Evolutionary conservation across 2,888 invertebrate species (phyloP).

Genomic region (Meteorus colon): DNA sequence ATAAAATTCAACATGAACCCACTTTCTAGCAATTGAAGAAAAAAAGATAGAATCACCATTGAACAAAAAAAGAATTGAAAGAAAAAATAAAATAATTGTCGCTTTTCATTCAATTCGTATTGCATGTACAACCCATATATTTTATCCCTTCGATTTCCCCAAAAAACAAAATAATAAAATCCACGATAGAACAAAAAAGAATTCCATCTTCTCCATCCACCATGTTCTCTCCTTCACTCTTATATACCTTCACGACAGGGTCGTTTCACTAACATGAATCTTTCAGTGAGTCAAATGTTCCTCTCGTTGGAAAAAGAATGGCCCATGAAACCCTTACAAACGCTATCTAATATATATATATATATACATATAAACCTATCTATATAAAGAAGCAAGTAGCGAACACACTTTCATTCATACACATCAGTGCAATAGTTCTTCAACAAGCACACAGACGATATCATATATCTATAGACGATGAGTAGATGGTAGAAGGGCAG

Average conservation of each 20-base stretch:
- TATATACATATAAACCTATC: neutral
- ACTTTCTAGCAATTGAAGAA: neutral
- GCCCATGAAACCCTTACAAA: constrained; percentile 8
- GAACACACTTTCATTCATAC: neutral
- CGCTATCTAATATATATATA: constrained; percentile 1
- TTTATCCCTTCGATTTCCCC: neutral
- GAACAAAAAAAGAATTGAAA: neutral
- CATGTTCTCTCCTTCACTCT: neutral
- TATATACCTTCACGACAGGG: constrained; percentile 14
- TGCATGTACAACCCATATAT: constrained; percentile 8
- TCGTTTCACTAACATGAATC: constrained; percentile 27
- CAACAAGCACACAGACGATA: constrained; percentile 23
- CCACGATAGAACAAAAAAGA: neutral
- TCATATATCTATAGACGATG: neutral
- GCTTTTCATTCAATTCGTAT: neutral
- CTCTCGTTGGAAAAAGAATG: constrained; percentile 24
- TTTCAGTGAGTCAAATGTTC: constrained; percentile 27
- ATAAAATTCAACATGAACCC: constrained; percentile 10
- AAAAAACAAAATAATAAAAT: neutral
- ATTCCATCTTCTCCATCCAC: constrained; percentile 1
- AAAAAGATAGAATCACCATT: neutral
- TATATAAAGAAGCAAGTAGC: neutral
- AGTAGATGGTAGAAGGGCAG: constrained; percentile 25
- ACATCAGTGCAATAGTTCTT: constrained; percentile 29
- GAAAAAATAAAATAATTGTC: constrained; percentile 8